A percentile compares a stretch with the other conserved stretches of the same genome.
Evolutionary conservation across 2,888 invertebrate genomes (phyloP).

Genomic region (Halictus ligatus): DNA sequence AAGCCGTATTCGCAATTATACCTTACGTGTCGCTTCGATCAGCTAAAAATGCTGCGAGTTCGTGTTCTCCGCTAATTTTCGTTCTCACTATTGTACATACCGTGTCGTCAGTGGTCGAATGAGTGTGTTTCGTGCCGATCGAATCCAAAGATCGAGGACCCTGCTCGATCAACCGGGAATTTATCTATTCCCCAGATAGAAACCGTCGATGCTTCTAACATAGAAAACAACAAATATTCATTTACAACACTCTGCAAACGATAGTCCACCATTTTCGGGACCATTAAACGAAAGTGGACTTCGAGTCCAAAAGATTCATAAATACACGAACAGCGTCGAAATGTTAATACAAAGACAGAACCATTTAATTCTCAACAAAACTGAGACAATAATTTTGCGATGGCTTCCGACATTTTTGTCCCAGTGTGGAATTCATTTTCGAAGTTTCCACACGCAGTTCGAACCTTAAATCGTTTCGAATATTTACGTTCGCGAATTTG

Average conservation of each 20-base stretch:
- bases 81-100: constrained; percentile 54
- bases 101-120: constrained; percentile 60
- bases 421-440: background rate
- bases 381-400: background rate
- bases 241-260: background rate
- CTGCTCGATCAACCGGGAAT: background rate
- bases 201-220: background rate
- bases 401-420: background rate
- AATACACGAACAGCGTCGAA: background rate
- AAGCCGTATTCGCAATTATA: constrained; percentile 22
- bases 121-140: constrained; percentile 50
- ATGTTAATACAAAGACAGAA: too few relatives aligned
- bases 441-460: too few relatives aligned
- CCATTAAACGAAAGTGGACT: background rate
- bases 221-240: background rate
- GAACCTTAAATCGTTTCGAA: background rate
- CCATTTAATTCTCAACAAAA: too few relatives aligned
- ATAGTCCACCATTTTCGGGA: too few relatives aligned
- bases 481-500: background rate
- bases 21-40: constrained; percentile 20
- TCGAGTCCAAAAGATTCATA: background rate
- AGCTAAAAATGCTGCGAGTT: constrained; percentile 42
- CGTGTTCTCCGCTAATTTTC: constrained; percentile 41
- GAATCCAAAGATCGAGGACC: constrained; percentile 57
- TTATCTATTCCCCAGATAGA: background rate